Evolutionary conservation across 2,113 vertebrate species (phyloP).

Genomic region (Saccopteryx leptura): DNA sequence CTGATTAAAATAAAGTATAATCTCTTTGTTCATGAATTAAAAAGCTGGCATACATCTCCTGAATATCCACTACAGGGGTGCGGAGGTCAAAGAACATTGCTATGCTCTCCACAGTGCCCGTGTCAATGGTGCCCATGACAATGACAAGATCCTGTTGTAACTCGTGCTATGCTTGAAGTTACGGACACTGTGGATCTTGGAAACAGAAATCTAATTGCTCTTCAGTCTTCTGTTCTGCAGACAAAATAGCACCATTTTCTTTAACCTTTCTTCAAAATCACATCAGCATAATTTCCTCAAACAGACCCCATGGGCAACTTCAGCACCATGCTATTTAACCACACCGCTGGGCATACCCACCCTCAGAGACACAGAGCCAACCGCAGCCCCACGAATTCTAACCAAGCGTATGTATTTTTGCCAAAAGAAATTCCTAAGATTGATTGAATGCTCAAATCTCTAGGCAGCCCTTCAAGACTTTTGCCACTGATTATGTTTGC

Average conservation of each 20-base stretch:
- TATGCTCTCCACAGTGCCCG: not conserved
- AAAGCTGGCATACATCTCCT: not conserved
- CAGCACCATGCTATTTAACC: slow-evolving; percentile 65
- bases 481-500: slow-evolving; percentile 75
- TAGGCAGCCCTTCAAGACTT: slow-evolving; percentile 67
- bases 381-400: slow-evolving; percentile 28
- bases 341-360: slow-evolving; percentile 56
- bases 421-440: slow-evolving; percentile 79
- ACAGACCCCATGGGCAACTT: slow-evolving; percentile 45
- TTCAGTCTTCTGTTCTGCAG: not conserved
- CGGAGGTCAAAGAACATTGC: not conserved
- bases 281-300: slow-evolving; percentile 57
- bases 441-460: slow-evolving; percentile 81
- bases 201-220: slow-evolving; percentile 34
- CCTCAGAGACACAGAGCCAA: slow-evolving; percentile 71
- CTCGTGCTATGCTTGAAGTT: not conserved
- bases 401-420: slow-evolving; percentile 67
- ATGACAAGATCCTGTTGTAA: not conserved
- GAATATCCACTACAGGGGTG: not conserved
- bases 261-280: slow-evolving; percentile 59
- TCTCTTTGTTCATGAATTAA: slow-evolving; percentile 46
- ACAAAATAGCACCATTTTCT: slow-evolving; percentile 53
- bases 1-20: not conserved
- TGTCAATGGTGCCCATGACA: not conserved
- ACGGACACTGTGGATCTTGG: slow-evolving; percentile 1